A percentile compares a stretch with the other conserved stretches of the same genome.
phyloP scores from a whole-genome alignment of 2,888 invertebrate genomes.

The Xiphydria camelus region DNA sequence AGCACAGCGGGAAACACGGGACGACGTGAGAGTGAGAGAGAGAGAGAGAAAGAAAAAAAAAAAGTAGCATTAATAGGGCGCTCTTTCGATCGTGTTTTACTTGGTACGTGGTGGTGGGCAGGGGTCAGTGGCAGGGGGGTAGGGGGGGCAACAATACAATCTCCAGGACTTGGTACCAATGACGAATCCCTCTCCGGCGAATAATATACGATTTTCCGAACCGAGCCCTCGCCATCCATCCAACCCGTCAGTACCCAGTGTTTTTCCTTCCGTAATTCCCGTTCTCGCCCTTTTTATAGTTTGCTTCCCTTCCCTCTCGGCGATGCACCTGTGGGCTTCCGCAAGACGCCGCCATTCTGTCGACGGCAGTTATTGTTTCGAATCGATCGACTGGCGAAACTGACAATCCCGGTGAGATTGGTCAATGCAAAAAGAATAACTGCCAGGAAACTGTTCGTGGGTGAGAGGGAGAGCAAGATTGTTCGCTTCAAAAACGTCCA shows the following conservation, averaged over 20 bases:
- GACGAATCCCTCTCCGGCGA: too few species aligned
- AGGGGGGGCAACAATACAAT: conserved; percentile 21
- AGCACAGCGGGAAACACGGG: conserved; percentile 48
- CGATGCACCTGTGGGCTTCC: conserved; percentile 50
- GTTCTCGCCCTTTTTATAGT: background rate
- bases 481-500: too few species aligned
- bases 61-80: conserved; percentile 47
- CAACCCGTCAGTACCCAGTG: conserved; percentile 44
- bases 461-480: too few species aligned
- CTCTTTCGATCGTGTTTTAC: conserved; percentile 7
- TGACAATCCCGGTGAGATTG: too few species aligned
- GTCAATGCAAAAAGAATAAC: too few species aligned
- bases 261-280: too few species aligned
- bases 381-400: too few species aligned
- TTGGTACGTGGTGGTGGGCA: conserved; percentile 1
- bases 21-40: conserved; percentile 49
- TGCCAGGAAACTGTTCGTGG: too few species aligned
- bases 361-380: too few species aligned
- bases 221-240: conserved; percentile 48
- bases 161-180: too few species aligned
- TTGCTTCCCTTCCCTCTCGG: conserved; percentile 20
- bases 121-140: conserved; percentile 1
- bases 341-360: too few species aligned
- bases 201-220: too few species aligned
- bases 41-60: conserved; percentile 51